Conservation (phyloP, 1,140 invertebrate species). For the Zaprionus ornatus region DNA sequence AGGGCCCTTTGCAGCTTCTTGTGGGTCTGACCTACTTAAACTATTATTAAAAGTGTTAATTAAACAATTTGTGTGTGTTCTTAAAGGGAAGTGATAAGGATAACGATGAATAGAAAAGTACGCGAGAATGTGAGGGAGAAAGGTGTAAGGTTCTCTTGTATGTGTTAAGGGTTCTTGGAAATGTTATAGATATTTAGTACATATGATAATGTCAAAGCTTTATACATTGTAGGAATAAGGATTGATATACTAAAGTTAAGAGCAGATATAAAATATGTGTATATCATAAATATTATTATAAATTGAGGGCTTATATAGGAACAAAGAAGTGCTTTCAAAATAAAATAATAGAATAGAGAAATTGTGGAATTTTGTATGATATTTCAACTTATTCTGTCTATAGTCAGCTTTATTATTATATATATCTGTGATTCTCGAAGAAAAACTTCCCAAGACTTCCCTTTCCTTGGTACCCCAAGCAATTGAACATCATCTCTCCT, state of each 20-base stretch:
- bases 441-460: background rate
- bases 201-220: background rate
- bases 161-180: background rate
- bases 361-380: too few relatives aligned
- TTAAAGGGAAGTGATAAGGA: background rate
- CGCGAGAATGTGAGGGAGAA: too few relatives aligned
- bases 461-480: background rate
- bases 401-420: background rate
- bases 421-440: background rate
- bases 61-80: conserved; percentile 40
- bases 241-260: background rate
- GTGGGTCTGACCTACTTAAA: conserved; percentile 53
- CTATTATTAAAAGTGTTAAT: conserved; percentile 62
- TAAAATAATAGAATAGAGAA: too few relatives aligned
- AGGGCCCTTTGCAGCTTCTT: background rate
- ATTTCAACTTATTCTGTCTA: too few relatives aligned
- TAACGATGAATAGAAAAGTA: too few relatives aligned
- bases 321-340: too few relatives aligned
- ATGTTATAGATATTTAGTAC: background rate
- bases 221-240: background rate
- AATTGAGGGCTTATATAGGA: too few relatives aligned
- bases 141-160: background rate
- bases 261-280: background rate
- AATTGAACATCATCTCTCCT: background rate
- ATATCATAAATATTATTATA: too few relatives aligned